Conservation (phyloP, 2,113 vertebrate genomes). For the Pelecanoides urinatrix region DNA sequence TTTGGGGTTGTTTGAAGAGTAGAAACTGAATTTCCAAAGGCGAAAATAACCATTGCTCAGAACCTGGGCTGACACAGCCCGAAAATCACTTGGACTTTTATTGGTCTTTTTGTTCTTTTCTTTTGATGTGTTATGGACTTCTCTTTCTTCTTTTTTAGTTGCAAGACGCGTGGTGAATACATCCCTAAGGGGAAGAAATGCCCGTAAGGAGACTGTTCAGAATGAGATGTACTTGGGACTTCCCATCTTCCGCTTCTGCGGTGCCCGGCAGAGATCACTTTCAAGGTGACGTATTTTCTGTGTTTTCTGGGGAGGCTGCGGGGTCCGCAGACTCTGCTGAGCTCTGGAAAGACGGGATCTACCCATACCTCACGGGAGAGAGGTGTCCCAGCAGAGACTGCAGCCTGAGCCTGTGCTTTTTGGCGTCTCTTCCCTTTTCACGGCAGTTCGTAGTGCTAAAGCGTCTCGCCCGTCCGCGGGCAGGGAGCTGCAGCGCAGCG, state of each 20-base stretch:
- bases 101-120: background rate
- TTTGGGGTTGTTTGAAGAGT: background rate
- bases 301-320: background rate
- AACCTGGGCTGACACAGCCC: background rate
- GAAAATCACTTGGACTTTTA: background rate
- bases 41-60: background rate
- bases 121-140: background rate
- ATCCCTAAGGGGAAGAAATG: conserved; percentile 93
- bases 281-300: conserved; percentile 75
- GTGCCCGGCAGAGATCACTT: conserved; percentile 89
- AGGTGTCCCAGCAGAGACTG: background rate
- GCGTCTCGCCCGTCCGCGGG: fast-evolving
- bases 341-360: background rate
- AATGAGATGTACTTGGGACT: conserved; percentile 87
- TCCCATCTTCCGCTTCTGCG: conserved; percentile 87
- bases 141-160: conserved; percentile 58
- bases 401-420: no score
- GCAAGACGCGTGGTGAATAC: conserved; percentile 87
- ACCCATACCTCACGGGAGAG: background rate
- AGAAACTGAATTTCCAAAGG: background rate
- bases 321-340: no score
- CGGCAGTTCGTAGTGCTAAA: background rate
- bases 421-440: background rate
- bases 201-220: conserved; percentile 87
- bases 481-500: no score